A percentile compares a stretch with the other conserved stretches of the same genome.
These are phyloP conservation scores for Carapus acus DNA, from an alignment of 2,797 vertebrate species.

Conservation along the genomic window DNA sequence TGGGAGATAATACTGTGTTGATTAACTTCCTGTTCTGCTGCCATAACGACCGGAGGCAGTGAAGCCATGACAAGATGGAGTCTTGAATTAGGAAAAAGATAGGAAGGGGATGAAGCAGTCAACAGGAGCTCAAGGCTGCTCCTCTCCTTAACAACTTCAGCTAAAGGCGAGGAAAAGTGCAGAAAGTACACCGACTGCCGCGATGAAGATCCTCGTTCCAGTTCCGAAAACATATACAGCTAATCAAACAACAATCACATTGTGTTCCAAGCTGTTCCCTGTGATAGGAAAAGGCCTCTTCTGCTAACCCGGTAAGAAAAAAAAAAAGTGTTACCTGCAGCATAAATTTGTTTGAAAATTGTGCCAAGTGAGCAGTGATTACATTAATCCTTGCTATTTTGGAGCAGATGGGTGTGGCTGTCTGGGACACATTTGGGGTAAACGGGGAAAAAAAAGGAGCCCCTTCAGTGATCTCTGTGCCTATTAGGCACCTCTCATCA, in stretches of 20 bases:
- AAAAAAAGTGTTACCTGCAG: conserved; percentile 35
- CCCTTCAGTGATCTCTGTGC: conserved; percentile 65
- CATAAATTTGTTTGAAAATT: conserved; percentile 53
- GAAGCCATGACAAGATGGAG: conserved; percentile 56
- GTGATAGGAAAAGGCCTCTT: too few species aligned
- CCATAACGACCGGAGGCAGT: conserved; percentile 64
- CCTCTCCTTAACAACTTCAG: conserved; percentile 28
- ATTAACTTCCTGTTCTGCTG: conserved; percentile 68
- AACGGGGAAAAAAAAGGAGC: conserved; percentile 40
- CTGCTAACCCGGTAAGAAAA: conserved; percentile 22
- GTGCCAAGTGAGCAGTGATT: conserved; percentile 33
- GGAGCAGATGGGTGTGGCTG: conserved; percentile 16
- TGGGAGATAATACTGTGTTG: conserved; percentile 67
- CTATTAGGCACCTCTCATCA: conserved; percentile 65
- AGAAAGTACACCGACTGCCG: conserved; percentile 15
- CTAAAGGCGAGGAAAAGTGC: conserved; percentile 11
- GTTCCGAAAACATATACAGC: conserved; percentile 6
- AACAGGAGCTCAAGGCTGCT: conserved; percentile 32
- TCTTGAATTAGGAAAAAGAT: conserved; percentile 55
- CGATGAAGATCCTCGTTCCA: conserved; percentile 15
- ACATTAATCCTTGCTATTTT: conserved; percentile 55
- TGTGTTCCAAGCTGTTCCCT: too few species aligned
- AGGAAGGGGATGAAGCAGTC: conserved; percentile 38
- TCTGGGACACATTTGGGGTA: conserved; percentile 46
- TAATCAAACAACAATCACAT: conserved; percentile 18